Evolutionary conservation across 1,140 invertebrate species (phyloP), one percentile per base, ranked within the genome.

Genomic region (Pomacea maculata): DNA sequence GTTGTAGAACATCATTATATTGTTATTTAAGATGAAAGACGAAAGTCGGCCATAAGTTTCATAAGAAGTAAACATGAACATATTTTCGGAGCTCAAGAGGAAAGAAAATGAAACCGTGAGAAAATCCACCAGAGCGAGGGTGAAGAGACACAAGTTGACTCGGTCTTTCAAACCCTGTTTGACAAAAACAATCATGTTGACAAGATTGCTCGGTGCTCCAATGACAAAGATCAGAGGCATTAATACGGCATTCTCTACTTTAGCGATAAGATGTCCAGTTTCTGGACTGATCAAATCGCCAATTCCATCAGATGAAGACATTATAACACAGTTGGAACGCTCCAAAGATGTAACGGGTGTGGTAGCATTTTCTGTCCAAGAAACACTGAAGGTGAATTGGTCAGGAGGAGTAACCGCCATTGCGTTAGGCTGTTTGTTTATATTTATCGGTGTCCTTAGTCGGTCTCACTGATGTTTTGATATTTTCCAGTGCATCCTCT

Each of bases 101-200:
- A 76, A 64, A n/a, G 10, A 6, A n/a, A 76, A 25, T 1, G 57
- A 29, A 19, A 76, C 12, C 1, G 21, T 14, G 12, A 76, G 21
- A 12, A 65, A 29, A 57, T 76, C 75, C 12, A 57, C 57, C 5
- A 76, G 61, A 19, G 75, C 57, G 1, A 76, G 34, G 34, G 21
- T 61, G 61, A 76, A 76, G 25, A 76, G 75, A 25, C 75, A 76
- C n/a, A 76, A 12, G 75, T 64, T 76, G 61, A 76, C 64, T n/a
- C 75, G 21, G 19, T 76, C 61, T 7, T 65, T 76, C 17, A 76
- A 63, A 29, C 75, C 75, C 61, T 76, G 75, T 57, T 34, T 76
- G 61, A 34, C 61, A 57, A 76, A 76, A n/a, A 76, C 61, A n/a
- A 65, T 12, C 75, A 76, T 76, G 61, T 76, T 76, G 17, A 76